These are phyloP conservation scores for Charadrius vociferus DNA, from an alignment of 2,113 vertebrate species.

Conservation along the genomic window DNA sequence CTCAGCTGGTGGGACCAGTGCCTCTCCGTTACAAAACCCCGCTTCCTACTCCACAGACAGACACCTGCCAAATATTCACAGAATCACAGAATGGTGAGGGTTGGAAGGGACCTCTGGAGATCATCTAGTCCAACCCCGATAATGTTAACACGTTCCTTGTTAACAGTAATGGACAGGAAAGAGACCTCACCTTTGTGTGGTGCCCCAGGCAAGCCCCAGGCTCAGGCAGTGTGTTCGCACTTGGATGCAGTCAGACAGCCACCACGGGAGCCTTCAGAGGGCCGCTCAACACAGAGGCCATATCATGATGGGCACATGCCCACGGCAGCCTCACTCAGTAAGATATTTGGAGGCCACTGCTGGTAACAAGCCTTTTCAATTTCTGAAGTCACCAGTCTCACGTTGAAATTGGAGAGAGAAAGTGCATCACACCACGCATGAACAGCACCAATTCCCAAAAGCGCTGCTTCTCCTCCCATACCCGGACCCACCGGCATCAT, in stretches of 20 bases:
- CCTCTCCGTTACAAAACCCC: background rate
- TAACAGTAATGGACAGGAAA: background rate
- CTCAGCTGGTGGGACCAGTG: background rate
- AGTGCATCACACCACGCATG: too few relatives aligned
- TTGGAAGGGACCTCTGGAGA: too few relatives aligned
- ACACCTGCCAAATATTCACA: background rate
- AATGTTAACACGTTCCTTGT: background rate
- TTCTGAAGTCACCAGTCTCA: background rate
- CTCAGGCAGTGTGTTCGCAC: background rate
- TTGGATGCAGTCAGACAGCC: background rate
- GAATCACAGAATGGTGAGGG: too few relatives aligned
- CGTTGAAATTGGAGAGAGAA: background rate
- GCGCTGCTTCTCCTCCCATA: background rate
- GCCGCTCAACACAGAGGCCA: background rate
- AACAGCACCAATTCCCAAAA: background rate
- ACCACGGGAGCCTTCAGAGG: background rate
- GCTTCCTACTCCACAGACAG: background rate
- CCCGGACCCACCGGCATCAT: rapidly evolving
- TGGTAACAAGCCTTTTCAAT: background rate
- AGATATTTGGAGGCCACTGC: background rate
- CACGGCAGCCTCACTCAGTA: background rate
- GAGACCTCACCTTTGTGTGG: background rate
- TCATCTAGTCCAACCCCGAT: too few relatives aligned
- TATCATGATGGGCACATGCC: background rate
- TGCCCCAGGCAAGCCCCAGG: background rate